A percentile compares a stretch with the other conserved stretches of the same genome.
Evolutionary conservation across 2,888 invertebrate species (phyloP).

Genomic region (Nyleta sp.): DNA sequence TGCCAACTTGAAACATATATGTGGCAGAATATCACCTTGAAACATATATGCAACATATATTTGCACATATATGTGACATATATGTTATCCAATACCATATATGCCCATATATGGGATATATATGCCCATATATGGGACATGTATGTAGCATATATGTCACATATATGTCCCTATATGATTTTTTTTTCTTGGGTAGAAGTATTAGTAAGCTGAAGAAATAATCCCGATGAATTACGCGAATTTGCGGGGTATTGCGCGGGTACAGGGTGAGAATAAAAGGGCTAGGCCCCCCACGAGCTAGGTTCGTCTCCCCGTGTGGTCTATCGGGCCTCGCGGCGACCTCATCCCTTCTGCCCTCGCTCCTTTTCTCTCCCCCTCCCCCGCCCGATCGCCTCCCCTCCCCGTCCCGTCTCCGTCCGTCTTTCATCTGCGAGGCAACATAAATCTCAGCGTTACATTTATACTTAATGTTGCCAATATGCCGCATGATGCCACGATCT

Average conservation of each 20-base stretch:
- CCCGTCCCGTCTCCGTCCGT: constrained; percentile 56
- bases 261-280: constrained; percentile 75
- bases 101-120: no score
- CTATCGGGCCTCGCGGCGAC: constrained; percentile 78
- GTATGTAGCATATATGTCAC: no score
- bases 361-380: constrained; percentile 51
- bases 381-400: constrained; percentile 58
- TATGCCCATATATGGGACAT: no score
- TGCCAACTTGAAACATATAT: no score
- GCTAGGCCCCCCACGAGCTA: constrained; percentile 75
- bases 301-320: constrained; percentile 78
- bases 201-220: no score
- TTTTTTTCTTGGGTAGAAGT: no score
- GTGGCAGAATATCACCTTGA: no score
- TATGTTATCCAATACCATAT: no score
- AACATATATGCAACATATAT: no score
- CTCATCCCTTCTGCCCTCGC: constrained; percentile 77
- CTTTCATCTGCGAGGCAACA: constrained; percentile 70
- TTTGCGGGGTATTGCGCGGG: constrained; percentile 52
- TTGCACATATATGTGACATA: no score
- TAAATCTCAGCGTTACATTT: constrained; percentile 68
- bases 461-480: constrained; percentile 76
- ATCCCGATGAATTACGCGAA: constrained; percentile 48
- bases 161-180: no score
- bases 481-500: constrained; percentile 70